These are phyloP conservation scores for Cromileptes altivelis DNA, from an alignment of 2,113 vertebrate genomes.

Conservation along the genomic window DNA sequence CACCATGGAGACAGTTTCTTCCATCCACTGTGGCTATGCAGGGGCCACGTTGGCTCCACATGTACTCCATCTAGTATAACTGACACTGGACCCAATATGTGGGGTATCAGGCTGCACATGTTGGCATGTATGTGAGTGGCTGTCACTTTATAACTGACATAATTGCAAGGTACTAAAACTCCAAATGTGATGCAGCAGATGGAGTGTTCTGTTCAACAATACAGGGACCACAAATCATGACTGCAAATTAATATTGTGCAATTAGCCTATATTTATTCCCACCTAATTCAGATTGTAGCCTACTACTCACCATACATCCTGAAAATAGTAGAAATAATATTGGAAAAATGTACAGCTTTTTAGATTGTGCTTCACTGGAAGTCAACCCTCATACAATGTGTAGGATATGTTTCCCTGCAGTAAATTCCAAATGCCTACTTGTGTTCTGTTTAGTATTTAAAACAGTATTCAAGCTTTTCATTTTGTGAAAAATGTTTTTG, in stretches of 20 bases:
- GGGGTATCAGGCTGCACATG: conserved; percentile 16
- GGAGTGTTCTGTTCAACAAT: not conserved
- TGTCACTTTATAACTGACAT: not conserved
- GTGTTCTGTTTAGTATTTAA: not conserved
- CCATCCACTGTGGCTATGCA: conserved; percentile 59
- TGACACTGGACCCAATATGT: conserved; percentile 2
- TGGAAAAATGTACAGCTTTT: not conserved
- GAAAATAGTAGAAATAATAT: not conserved
- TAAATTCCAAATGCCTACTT: not conserved
- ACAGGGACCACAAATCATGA: not conserved
- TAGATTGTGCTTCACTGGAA: not conserved
- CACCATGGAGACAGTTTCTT: conserved; percentile 73
- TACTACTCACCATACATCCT: not conserved
- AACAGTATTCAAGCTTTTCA: not conserved
- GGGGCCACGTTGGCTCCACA: not conserved
- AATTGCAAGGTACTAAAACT: not conserved
- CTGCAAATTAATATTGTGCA: not conserved
- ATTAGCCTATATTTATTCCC: not conserved
- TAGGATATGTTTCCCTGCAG: not conserved
- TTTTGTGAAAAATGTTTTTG: not conserved
- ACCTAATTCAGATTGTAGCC: not conserved
- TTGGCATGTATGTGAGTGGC: not conserved
- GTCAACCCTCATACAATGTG: no score
- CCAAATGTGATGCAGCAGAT: not conserved
- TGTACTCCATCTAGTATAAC: not conserved